Evolutionary conservation across 2,797 vertebrate genomes (phyloP).

Genomic region (Oreonectes daqikongensis): DNA sequence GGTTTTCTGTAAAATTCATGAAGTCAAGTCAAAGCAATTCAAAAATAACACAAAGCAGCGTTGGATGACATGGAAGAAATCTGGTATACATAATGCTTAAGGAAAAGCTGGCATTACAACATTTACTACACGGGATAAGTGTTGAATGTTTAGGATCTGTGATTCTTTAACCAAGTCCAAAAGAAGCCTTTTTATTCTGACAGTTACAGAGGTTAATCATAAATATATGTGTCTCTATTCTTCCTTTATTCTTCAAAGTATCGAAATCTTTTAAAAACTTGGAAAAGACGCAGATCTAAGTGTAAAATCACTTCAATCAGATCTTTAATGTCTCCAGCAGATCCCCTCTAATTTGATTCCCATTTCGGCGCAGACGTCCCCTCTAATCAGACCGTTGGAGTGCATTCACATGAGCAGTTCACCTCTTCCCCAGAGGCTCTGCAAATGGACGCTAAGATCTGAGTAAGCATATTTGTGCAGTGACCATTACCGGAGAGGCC

Average conservation of each 20-base stretch:
- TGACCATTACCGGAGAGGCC: constrained; percentile 32
- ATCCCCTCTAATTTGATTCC: constrained; percentile 30
- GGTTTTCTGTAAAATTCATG: constrained; percentile 9
- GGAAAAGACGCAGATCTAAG: constrained; percentile 2
- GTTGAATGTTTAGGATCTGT: neutral
- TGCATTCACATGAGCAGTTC: constrained; percentile 30
- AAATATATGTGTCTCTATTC: neutral
- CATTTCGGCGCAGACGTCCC: constrained; percentile 16
- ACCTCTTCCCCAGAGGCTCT: constrained; percentile 51
- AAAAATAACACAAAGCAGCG: neutral
- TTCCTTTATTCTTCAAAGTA: constrained; percentile 7
- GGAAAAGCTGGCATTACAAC: constrained; percentile 11
- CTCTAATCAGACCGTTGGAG: constrained; percentile 47
- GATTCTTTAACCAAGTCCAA: no score
- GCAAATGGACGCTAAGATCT: constrained; percentile 41
- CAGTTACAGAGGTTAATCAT: constrained; percentile 16
- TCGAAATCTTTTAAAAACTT: neutral
- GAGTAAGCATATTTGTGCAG: constrained; percentile 41
- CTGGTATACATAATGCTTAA: neutral
- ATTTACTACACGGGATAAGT: neutral
- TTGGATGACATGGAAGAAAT: neutral
- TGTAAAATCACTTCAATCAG: constrained; percentile 17
- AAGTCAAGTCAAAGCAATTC: constrained; percentile 15
- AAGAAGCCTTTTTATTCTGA: neutral
- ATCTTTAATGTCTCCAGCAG: neutral